Evolutionary conservation across 2,797 vertebrate species (phyloP).

Genomic region (Fistularia tabacaria): DNA sequence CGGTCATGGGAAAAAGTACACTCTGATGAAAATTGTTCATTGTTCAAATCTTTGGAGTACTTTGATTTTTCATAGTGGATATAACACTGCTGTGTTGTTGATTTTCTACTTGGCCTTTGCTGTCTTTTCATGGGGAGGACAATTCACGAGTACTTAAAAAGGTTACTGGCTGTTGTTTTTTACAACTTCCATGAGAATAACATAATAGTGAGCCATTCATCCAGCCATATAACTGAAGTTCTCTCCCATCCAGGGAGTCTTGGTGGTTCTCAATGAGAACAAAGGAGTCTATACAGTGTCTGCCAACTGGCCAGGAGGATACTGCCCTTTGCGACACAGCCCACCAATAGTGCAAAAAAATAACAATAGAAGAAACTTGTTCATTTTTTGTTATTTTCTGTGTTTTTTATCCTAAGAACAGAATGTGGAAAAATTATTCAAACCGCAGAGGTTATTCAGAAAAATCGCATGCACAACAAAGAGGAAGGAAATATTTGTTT

Average conservation of each 20-base stretch:
- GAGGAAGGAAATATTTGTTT: too few relatives aligned
- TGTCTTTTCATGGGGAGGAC: neutral
- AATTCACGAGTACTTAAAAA: neutral
- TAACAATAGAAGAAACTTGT: slow-evolving; percentile 8
- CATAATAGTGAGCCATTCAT: slow-evolving; percentile 17
- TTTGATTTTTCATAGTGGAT: too few relatives aligned
- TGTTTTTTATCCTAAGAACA: too few relatives aligned
- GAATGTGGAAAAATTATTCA: too few relatives aligned
- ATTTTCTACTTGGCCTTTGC: neutral
- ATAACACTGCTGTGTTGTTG: too few relatives aligned
- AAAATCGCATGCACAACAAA: too few relatives aligned
- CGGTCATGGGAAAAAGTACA: too few relatives aligned
- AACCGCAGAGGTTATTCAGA: too few relatives aligned
- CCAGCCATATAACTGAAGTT: slow-evolving; percentile 20
- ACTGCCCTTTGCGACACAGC: slow-evolving; percentile 24
- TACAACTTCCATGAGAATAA: slow-evolving; percentile 21
- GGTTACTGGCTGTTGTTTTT: slow-evolving; percentile 7
- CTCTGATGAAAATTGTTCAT: too few relatives aligned
- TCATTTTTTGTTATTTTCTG: too few relatives aligned
- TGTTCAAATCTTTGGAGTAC: too few relatives aligned
- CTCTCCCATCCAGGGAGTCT: slow-evolving; percentile 40
- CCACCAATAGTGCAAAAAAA: slow-evolving; percentile 59
- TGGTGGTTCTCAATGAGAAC: slow-evolving; percentile 38
- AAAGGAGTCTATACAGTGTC: slow-evolving; percentile 50
- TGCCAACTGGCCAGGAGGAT: slow-evolving; percentile 51